Percentiles rank a stretch among this genome's conserved stretches.
Evolutionary conservation across 2,888 invertebrate genomes (phyloP).

Genomic region (Exocentrus adspersus): DNA sequence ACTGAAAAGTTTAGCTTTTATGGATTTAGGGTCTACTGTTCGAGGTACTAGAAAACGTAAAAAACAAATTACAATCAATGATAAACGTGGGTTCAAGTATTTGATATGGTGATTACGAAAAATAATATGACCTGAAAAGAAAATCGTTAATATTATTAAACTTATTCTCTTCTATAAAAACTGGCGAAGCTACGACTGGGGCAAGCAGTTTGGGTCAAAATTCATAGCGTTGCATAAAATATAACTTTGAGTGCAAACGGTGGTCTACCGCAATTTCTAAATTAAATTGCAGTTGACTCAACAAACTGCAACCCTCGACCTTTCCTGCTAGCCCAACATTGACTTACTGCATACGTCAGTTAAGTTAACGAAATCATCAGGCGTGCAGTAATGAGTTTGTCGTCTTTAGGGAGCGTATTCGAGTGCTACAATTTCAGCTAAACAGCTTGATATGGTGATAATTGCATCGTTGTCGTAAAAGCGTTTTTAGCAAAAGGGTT

Average conservation of each 20-base stretch:
- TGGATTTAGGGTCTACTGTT: no score
- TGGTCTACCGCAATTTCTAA: not conserved
- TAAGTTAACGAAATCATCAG: constrained; percentile 20
- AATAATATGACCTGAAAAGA: no score
- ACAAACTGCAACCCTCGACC: constrained; percentile 6
- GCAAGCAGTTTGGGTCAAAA: no score
- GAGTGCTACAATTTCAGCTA: constrained; percentile 43
- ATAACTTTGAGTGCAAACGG: not conserved
- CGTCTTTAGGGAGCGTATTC: constrained; percentile 31
- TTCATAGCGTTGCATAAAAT: no score
- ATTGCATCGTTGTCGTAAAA: constrained; percentile 44
- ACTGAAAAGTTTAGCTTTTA: no score
- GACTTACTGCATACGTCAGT: constrained; percentile 11
- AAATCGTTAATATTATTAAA: no score
- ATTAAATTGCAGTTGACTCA: not conserved
- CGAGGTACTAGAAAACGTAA: no score
- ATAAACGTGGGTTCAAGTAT: no score
- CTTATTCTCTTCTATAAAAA: no score
- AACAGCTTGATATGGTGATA: constrained; percentile 48
- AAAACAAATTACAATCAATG: no score
- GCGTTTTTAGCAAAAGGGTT: constrained; percentile 31
- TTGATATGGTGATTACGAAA: no score
- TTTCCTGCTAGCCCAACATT: not conserved
- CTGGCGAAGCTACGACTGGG: no score
- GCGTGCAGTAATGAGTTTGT: constrained; percentile 29